Base-by-base conservation (phyloP, 2,113 vertebrate genomes). In the Peromyscus polionotus region DNA sequence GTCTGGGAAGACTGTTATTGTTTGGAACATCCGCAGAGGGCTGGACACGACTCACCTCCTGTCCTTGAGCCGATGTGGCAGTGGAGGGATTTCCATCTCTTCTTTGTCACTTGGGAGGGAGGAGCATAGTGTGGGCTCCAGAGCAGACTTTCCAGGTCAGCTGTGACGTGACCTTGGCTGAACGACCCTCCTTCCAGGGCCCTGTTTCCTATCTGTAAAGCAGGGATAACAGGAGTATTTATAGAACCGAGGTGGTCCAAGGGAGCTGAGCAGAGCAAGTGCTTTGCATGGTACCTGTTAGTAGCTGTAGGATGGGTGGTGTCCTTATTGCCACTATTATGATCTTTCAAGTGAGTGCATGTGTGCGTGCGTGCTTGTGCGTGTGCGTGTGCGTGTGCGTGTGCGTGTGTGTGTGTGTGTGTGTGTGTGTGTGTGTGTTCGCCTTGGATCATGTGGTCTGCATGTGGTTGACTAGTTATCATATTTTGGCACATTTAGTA, bases 381-480 rank as follows among this genome's bases (percentile, higher is more conserved):
- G 0, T 11, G 28, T 45, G 73, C 1, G 42, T 77, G 42, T 48
- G 42, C 8, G 11, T 39, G 72, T 39, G 36, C 6, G 70, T 20
- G 36, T 72, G 28, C 33, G 48, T 9, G 73, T 16, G n/a, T 42
- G 42, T 45, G 67, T 72, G 70, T 20, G 36, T 73, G 24, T 17
- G 26, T 16, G 72, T 28, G 19, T 19, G 45, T 48, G 45, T 48
- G 24, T 16, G 17, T 6, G 11, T 39, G 10, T 61, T 63, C 9
- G 10, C 39, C 24, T 51, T 57, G 17, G 28, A 33, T 68, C 76
- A 12, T 79, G 36, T 59, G 65, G 9, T 91, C 63, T 80, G 81
- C 73, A 10, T 96, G 10, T 87, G 54, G 67, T 95, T 59, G 45
- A 86, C 65, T 95, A 61, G 81, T 83, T 70, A 86, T 63, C 20